A percentile compares a stretch with the other conserved stretches of the same genome.
These are phyloP conservation scores for Ceyx cyanopectus DNA, from an alignment of 2,113 vertebrate genomes.

Conservation along the genomic window DNA sequence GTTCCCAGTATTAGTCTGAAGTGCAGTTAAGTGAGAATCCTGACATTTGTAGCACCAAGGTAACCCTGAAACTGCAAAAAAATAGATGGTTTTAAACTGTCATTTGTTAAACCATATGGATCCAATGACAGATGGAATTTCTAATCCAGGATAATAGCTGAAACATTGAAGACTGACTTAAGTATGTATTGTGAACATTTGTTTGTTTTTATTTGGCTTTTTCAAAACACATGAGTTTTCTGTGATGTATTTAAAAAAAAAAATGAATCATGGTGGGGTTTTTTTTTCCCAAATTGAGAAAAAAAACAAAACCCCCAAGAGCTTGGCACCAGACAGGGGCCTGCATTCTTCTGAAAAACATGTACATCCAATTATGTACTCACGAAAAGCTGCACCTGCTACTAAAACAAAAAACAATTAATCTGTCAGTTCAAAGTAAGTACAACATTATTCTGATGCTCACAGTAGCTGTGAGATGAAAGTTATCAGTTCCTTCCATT, in stretches of 20 bases:
- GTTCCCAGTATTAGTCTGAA: neutral
- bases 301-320: neutral
- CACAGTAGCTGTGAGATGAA: slow-evolving; percentile 71
- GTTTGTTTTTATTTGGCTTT: slow-evolving; percentile 70
- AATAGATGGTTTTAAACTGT: slow-evolving; percentile 30
- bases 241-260: slow-evolving; percentile 73
- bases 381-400: slow-evolving; percentile 85
- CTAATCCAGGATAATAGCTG: slow-evolving; percentile 62
- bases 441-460: slow-evolving; percentile 52
- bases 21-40: neutral
- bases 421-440: slow-evolving; percentile 53
- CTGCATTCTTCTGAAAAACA: slow-evolving; percentile 61
- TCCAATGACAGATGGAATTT: slow-evolving; percentile 75
- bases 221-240: slow-evolving; percentile 47
- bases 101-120: slow-evolving; percentile 76
- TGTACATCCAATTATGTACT: slow-evolving; percentile 76
- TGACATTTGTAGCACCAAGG: neutral
- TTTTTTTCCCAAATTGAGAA: slow-evolving; percentile 32
- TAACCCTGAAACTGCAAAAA: slow-evolving; percentile 56
- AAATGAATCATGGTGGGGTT: slow-evolving; percentile 36
- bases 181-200: slow-evolving; percentile 64
- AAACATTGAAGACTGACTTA: slow-evolving; percentile 74
- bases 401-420: slow-evolving; percentile 75
- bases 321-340: slow-evolving; percentile 63
- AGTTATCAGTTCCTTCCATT: slow-evolving; percentile 77